Evolutionary conservation across 2,797 vertebrate species (phyloP).

Genomic region (Scolopax bukidnonensis): DNA sequence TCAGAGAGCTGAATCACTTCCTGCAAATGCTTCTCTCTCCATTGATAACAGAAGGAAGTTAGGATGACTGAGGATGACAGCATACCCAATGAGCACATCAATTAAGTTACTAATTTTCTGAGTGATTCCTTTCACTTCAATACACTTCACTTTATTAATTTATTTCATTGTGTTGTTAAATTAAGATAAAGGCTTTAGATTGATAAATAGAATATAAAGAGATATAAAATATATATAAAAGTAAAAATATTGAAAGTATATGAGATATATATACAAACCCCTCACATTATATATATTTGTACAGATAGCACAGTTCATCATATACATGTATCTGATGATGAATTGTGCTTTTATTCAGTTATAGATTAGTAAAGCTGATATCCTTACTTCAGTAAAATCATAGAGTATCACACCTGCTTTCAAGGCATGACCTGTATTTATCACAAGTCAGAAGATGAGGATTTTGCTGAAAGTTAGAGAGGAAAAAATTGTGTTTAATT

Average conservation of each 20-base stretch:
- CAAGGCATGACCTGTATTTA: neutral
- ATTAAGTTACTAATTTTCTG: neutral
- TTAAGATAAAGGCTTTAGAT: neutral
- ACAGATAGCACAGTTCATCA: neutral
- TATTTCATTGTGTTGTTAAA: neutral
- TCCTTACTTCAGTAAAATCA: neutral
- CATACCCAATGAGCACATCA: neutral
- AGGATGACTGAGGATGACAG: neutral
- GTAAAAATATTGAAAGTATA: neutral
- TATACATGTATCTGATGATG: neutral
- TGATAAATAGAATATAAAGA: neutral
- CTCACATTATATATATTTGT: neutral
- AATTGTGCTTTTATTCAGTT: neutral
- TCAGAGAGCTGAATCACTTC: neutral
- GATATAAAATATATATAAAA: neutral
- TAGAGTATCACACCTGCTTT: rapidly evolving
- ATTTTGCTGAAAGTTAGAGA: neutral
- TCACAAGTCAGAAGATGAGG: neutral
- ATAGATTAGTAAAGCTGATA: neutral
- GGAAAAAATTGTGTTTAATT: neutral
- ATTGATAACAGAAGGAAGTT: neutral
- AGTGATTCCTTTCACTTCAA: neutral
- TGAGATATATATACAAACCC: neutral
- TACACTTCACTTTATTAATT: neutral
- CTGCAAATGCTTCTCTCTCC: neutral